phyloP scores from a whole-genome alignment of 2,888 invertebrate species.

The Nephrotoma appendiculata region DNA sequence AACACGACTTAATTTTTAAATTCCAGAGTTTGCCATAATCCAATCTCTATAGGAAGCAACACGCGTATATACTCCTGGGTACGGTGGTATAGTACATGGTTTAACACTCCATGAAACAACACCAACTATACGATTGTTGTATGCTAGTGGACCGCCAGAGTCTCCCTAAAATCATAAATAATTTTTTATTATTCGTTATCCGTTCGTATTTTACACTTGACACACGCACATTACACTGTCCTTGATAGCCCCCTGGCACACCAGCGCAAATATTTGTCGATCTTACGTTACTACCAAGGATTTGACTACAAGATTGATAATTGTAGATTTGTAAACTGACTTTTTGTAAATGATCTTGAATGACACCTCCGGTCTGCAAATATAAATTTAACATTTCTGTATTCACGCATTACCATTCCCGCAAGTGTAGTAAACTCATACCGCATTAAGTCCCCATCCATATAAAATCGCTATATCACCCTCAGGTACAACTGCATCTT shows the following conservation, averaged over 20 bases:
- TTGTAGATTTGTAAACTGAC: not conserved
- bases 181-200: no score
- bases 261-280: not conserved
- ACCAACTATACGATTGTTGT: not conserved
- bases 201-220: not conserved
- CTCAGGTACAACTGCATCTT: not conserved
- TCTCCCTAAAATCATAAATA: not conserved
- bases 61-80: not conserved
- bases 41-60: not conserved
- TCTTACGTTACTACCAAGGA: not conserved
- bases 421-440: not conserved
- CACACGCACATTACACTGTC: not conserved
- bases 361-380: not conserved
- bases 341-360: not conserved
- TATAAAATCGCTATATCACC: not conserved
- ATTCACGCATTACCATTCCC: not conserved
- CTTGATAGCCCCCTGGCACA: not conserved
- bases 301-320: not conserved
- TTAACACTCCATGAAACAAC: not conserved
- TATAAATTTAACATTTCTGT: not conserved
- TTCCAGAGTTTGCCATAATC: not conserved
- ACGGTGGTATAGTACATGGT: not conserved
- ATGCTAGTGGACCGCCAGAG: not conserved
- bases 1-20: no score
- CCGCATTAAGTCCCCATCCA: not conserved